Base-by-base conservation (phyloP, 2,113 vertebrate species). In the Podocnemis expansa region DNA sequence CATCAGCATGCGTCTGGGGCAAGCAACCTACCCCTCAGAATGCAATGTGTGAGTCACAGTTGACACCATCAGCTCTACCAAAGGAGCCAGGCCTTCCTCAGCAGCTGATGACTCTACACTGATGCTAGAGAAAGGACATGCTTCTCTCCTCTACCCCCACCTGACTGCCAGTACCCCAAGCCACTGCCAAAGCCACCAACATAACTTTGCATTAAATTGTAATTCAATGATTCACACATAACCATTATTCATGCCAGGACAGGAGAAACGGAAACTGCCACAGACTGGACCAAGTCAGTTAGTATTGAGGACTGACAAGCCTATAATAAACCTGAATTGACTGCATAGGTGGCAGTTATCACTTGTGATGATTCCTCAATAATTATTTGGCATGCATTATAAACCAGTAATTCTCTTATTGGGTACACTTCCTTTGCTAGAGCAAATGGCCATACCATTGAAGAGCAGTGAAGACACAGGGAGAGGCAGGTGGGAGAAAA, bases 1-100 rank as follows among this genome's bases (percentile, higher is more conserved):
- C 78, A 76, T 76, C 54, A 54, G 21, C 11, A 52, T 0, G 0
- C 58, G 8, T 78, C 17, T 80, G 16, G 34, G 21, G 0, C 49
- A 76, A 70, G 63, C 22, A 60, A 38, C 43, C 38, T 16, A 45
- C 41, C 38, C 38, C 73, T 76, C 27, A 14, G 73, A 27, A 12
- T 43, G 73, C 24, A 29, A 76, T 24, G 13, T 27, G 13, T 27
- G 41, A 17, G 73, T 41, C 22, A 29, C 3, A 6, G 73, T 45
- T 8, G 38, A n/a, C 21, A 38, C 19, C 19, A 38, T 6, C 17
- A n/a, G 34, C 60, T 19, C 60, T 5, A 67, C 60, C 16, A n/a
- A 67, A 67, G 16, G 60, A 31, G 14, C 8, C 60, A 67, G 31
- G n/a, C 63, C 63, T 70, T 70, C 17, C 63, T 38, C 63, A 10